Evolutionary conservation across 2,888 invertebrate genomes (phyloP), one percentile per base, ranked within the genome.

Genomic region (Metopia argyrocephala): DNA sequence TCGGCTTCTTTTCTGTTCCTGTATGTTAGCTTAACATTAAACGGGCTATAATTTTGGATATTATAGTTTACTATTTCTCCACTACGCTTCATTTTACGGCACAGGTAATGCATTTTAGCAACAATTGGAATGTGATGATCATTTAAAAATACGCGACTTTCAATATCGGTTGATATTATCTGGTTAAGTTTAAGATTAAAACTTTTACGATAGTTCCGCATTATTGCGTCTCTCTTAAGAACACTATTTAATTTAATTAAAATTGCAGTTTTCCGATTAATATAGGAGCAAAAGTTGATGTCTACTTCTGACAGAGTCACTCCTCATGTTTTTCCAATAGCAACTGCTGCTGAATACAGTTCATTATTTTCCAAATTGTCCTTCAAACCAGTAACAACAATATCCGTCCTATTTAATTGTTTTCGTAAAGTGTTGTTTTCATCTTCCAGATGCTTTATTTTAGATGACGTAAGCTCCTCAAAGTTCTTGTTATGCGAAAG

Each of bases 201-300:
- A 15, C 12, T 59, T 21, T 6, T 12, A 7, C 31, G 18, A 59
- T 59, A 59, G 12, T 38, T 59, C 12, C 21, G 31, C 57, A 59
- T 59, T 5, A 59, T 38, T 7, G 12, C 5, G 12, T 31, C 57
- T 18, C 57, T 59, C 12, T 38, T 46, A 62, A 62, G 27, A n/a
- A 62, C 62, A 46, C 18, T 46, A 25, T 46, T 62, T 5, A 62
- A 9, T 46, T 62, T 62, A 3, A 18, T 48, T 18, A 62, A 25
- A n/a, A 62, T 27, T 23, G 25, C n/a, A n/a, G n/a, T n/a, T n/a
- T n/a, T n/a, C n/a, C n/a, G n/a, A n/a, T n/a, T n/a, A n/a, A n/a
- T n/a, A n/a, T n/a, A n/a, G n/a, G n/a, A n/a, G n/a, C n/a, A n/a
- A n/a, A n/a, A n/a, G n/a, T n/a, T n/a, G n/a, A 64, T 7, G 5